Conservation (phyloP, 2,113 vertebrate genomes). For the Scomber japonicus region DNA sequence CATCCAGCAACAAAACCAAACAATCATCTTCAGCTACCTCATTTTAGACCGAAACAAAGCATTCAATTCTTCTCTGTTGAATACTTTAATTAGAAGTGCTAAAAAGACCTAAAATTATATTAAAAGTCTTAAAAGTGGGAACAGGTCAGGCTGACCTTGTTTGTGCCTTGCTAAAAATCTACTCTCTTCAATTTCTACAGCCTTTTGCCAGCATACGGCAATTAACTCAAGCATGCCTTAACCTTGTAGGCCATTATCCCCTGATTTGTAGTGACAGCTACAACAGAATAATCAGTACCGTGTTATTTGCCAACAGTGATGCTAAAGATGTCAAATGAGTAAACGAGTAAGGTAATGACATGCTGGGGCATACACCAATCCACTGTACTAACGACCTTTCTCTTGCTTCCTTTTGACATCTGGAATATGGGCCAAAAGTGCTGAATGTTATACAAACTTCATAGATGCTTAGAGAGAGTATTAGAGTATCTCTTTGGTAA, state of each 20-base stretch:
- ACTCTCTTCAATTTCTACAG: conserved; percentile 2
- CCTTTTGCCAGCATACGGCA: conserved; percentile 33
- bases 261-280: conserved; percentile 23
- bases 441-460: conserved; percentile 36
- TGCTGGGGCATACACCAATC: neutral
- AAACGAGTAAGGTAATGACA: neutral
- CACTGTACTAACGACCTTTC: conserved; percentile 12
- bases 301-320: conserved; percentile 12
- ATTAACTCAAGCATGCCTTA: conserved; percentile 40
- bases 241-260: conserved; percentile 8
- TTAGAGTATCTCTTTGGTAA: conserved; percentile 47
- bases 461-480: conserved; percentile 33
- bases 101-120: neutral
- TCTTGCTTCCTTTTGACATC: conserved; percentile 10
- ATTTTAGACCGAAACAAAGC: too few species aligned
- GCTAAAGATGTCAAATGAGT: conserved; percentile 14
- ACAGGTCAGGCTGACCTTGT: conserved; percentile 9
- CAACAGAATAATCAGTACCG: neutral
- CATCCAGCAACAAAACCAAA: too few species aligned
- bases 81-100: neutral
- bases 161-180: neutral
- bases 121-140: neutral
- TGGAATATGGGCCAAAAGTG: conserved; percentile 37
- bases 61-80: neutral
- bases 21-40: too few species aligned